These are phyloP conservation scores for Macropis europaea DNA, from an alignment of 2,888 invertebrate species.

Conservation along the genomic window DNA sequence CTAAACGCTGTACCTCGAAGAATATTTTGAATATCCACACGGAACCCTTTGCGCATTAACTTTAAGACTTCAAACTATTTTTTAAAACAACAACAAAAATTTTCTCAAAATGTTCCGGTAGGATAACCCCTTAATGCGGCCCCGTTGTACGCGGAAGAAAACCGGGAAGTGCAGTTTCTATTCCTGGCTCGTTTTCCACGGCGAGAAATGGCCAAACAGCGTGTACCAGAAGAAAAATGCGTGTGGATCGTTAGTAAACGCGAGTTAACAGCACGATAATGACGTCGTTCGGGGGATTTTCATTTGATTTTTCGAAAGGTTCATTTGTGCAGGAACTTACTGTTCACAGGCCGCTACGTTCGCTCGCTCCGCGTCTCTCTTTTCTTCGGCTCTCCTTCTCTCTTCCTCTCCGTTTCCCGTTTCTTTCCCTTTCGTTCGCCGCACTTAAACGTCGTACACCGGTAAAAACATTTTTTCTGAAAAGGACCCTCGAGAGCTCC, in stretches of 20 bases:
- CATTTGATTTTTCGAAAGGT: conserved; percentile 57
- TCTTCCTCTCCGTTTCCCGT: conserved; percentile 16
- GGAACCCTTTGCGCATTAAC: too few relatives aligned
- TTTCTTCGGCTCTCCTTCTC: neutral
- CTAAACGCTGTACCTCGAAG: too few relatives aligned
- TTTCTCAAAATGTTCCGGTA: too few relatives aligned
- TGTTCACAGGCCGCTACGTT: conserved; percentile 6
- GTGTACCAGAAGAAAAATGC: conserved; percentile 40
- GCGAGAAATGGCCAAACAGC: conserved; percentile 15
- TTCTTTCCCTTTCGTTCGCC: conserved; percentile 19
- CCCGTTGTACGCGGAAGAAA: neutral
- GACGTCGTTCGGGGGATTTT: conserved; percentile 59
- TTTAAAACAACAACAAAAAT: too few relatives aligned
- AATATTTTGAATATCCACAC: too few relatives aligned
- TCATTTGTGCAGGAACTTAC: conserved; percentile 43
- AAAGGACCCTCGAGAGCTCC: conserved; percentile 70
- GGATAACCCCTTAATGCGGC: too few relatives aligned
- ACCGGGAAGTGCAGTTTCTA: conserved; percentile 32
- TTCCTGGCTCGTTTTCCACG: conserved; percentile 8
- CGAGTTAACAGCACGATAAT: conserved; percentile 56
- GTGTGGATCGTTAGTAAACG: conserved; percentile 56
- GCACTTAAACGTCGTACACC: conserved; percentile 23
- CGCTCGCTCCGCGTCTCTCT: conserved; percentile 1
- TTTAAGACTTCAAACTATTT: too few relatives aligned
- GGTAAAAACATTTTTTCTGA: conserved; percentile 55